A percentile compares a stretch with the other conserved stretches of the same genome.
These are phyloP conservation scores for Jacana jacana DNA, from an alignment of 2,113 vertebrate genomes.

Conservation along the genomic window DNA sequence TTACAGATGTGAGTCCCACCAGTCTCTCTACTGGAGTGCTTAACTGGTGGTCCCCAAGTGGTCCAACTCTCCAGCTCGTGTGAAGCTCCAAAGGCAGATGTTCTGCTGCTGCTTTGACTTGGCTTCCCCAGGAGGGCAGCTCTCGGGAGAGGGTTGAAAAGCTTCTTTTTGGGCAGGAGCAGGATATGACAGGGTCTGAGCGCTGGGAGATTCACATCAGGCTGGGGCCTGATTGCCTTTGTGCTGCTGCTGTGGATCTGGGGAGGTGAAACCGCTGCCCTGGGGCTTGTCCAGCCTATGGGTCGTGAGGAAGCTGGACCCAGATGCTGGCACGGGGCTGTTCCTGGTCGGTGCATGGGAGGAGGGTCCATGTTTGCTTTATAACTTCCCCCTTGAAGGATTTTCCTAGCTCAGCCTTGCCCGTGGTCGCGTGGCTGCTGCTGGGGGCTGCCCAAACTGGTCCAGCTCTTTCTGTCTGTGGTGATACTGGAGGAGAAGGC, in stretches of 20 bases:
- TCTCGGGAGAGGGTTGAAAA: no score
- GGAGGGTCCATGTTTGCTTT: background rate
- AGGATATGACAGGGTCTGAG: background rate
- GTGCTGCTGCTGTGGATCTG: fast-evolving
- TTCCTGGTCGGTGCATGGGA: fast-evolving
- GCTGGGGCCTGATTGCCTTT: fast-evolving
- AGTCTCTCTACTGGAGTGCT: fast-evolving
- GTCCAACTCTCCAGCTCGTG: background rate
- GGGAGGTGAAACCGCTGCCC: background rate
- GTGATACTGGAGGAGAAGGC: background rate
- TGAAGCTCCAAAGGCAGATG: background rate
- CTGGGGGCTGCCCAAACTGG: fast-evolving
- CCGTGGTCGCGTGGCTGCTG: fast-evolving
- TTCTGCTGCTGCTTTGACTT: fast-evolving
- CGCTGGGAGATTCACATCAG: fast-evolving
- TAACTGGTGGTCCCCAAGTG: no score
- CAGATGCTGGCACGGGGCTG: background rate
- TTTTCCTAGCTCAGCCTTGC: background rate
- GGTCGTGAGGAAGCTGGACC: background rate
- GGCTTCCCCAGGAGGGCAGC: background rate
- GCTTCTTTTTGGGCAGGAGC: background rate
- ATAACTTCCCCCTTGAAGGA: fast-evolving
- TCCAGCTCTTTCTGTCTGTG: background rate
- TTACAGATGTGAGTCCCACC: background rate
- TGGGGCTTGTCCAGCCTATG: fast-evolving